These are phyloP conservation scores for Strigamia crassipes DNA, from an alignment of 2,888 invertebrate genomes.

Conservation along the genomic window DNA sequence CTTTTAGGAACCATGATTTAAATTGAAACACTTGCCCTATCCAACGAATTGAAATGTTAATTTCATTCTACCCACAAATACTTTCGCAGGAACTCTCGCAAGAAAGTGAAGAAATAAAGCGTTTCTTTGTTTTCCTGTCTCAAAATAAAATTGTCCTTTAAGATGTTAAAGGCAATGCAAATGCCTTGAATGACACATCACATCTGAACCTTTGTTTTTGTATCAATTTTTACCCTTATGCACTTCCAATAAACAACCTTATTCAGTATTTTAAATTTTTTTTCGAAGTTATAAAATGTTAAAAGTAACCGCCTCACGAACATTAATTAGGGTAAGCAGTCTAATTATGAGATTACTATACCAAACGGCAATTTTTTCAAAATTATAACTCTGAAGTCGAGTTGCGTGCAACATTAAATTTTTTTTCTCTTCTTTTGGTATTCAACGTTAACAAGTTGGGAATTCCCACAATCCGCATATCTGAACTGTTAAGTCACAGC, in stretches of 20 bases:
- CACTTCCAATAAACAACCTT: background rate
- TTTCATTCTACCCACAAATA: background rate
- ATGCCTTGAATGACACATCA: background rate
- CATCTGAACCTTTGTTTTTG: constrained; percentile 1
- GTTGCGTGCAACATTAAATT: background rate
- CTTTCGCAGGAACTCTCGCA: background rate
- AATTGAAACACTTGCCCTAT: too few relatives aligned
- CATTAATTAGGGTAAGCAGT: too few relatives aligned
- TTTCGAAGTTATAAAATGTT: background rate
- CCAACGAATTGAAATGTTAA: background rate
- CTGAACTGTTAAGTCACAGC: background rate
- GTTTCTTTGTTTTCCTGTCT: background rate
- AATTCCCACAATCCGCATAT: constrained; percentile 28
- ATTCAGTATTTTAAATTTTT: background rate
- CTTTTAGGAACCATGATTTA: too few relatives aligned
- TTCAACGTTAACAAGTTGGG: background rate
- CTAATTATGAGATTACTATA: background rate
- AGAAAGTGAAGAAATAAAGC: background rate
- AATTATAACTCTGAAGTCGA: background rate
- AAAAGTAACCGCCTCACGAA: background rate
- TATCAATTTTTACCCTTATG: background rate
- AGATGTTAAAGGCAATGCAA: background rate
- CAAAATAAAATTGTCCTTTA: background rate
- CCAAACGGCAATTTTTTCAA: background rate
- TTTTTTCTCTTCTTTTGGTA: background rate